These are phyloP conservation scores for Perizoma affinitatum DNA, from an alignment of 2,888 invertebrate genomes.

Conservation along the genomic window DNA sequence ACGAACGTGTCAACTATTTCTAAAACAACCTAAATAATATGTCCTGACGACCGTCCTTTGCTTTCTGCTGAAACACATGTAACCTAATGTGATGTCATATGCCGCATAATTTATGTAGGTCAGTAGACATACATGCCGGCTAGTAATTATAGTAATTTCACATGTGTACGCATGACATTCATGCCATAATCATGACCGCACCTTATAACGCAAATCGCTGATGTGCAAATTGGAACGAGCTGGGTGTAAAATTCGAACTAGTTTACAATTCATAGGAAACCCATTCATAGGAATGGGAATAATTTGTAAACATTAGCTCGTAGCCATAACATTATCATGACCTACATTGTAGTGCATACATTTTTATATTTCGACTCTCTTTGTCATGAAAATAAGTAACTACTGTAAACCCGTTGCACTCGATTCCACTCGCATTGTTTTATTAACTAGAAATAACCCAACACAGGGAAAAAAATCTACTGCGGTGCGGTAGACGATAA, in stretches of 20 bases:
- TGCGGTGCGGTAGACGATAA: too few relatives aligned
- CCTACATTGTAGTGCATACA: too few relatives aligned
- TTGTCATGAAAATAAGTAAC: too few relatives aligned
- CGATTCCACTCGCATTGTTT: too few relatives aligned
- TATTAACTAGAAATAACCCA: too few relatives aligned
- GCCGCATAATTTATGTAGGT: slow-evolving; percentile 33
- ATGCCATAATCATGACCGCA: slow-evolving; percentile 8
- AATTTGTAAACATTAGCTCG: too few relatives aligned
- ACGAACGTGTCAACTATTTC: not conserved
- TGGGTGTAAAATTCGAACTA: not conserved
- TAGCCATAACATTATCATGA: too few relatives aligned
- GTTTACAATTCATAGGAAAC: too few relatives aligned
- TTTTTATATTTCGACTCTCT: too few relatives aligned
- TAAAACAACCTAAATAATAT: slow-evolving; percentile 1
- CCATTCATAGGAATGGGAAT: too few relatives aligned
- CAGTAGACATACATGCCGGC: slow-evolving; percentile 25
- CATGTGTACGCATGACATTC: slow-evolving; percentile 12
- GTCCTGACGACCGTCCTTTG: not conserved
- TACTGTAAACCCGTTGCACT: too few relatives aligned
- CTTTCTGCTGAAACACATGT: slow-evolving; percentile 1
- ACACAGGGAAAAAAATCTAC: too few relatives aligned
- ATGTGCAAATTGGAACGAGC: not conserved
- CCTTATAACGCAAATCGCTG: not conserved
- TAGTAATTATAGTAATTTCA: slow-evolving; percentile 21
- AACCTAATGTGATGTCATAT: slow-evolving; percentile 31